Evolutionary conservation across 64 coral and sea anemone genomes (phyloP), one percentile per base, ranked within the genome.

Genomic region (Stichodactyla mertensii): DNA sequence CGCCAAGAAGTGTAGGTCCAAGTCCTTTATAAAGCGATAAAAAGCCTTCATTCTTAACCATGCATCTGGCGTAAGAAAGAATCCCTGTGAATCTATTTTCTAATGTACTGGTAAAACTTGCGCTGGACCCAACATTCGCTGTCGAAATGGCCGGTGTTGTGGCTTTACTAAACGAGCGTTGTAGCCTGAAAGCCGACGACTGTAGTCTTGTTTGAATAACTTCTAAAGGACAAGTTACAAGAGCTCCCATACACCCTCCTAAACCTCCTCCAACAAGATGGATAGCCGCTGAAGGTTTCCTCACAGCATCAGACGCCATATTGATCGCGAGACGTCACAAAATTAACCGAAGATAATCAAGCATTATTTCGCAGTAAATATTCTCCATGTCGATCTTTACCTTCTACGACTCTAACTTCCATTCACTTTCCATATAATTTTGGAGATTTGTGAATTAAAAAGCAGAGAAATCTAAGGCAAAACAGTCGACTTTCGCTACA

Each of bases 141-240:
- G 90, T 53, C 23, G 90, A 82, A 54, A 84, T 80, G 67, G 82
- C 84, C 57, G 93, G 79, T 51, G 89, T 83, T 36, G 91, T 74
- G 27, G 77, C 61, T 23, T 92, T 88, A 77, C 82, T 85, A 61
- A 80, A 55, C 20, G 87, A 85, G 83, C 93, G 87, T 86, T 95
- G 90, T 78, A 86, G 78, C 10, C 88, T 89, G 85, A 95, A 99
- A 2, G 93, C 97, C 7, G 97, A 99, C 0, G 97, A 99, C 64
- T 99, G 97, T 77, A 99, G 90, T 86, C 97, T 92, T 58, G 97
- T 99, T 90, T 95, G 93, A 64, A 99, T 95, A 36, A 99, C 97
- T 36, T 99, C 97, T 31, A 99, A 92, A 26, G 97, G 97, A 64
- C 89, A 92, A 66, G 97, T 99, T 70, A 91, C 88, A 27, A 92